Conservation (phyloP, 92 coral and sea anemone species). For the Pocillopora meandrina region DNA sequence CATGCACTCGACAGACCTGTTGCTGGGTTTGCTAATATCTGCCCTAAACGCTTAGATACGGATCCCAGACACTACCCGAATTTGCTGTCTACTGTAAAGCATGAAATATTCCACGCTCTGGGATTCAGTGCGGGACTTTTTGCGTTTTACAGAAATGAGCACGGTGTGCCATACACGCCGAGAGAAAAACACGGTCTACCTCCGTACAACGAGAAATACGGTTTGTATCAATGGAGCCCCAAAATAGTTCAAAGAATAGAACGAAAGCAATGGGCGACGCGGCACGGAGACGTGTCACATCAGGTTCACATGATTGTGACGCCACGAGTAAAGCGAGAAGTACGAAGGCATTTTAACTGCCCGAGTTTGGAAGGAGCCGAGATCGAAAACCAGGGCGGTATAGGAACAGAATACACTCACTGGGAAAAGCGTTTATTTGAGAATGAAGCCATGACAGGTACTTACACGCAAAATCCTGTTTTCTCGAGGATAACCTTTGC, state of each 20-base stretch:
- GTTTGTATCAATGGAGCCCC: conserved; percentile 88
- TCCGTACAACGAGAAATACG: conserved; percentile 72
- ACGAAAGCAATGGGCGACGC: conserved; percentile 87
- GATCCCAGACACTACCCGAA: conserved; percentile 87
- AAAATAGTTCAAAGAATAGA: conserved; percentile 67
- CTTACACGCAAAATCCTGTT: conserved; percentile 97
- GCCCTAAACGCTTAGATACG: conserved; percentile 86
- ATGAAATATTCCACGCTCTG: conserved; percentile 94
- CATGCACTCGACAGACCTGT: conserved; percentile 92
- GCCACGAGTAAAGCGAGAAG: conserved; percentile 81
- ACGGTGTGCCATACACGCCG: conserved; percentile 86
- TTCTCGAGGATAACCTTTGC: conserved; percentile 94
- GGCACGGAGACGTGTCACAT: conserved; percentile 73
- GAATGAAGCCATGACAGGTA: conserved; percentile 99
- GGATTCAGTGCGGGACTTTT: conserved; percentile 99
- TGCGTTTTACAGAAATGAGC: conserved; percentile 80
- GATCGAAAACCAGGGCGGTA: conserved; percentile 94
- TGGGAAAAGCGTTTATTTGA: conserved; percentile 99
- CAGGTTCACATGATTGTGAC: conserved; percentile 86
- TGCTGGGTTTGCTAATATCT: conserved; percentile 97
- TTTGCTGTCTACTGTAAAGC: conserved; percentile 89
- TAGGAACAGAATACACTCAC: conserved; percentile 93
- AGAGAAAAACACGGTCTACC: conserved; percentile 90
- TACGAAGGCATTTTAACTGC: conserved; percentile 87
- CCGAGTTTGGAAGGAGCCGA: conserved; percentile 92